Conservation (phyloP, 1,140 invertebrate species). For the Paracyclopina nana region DNA sequence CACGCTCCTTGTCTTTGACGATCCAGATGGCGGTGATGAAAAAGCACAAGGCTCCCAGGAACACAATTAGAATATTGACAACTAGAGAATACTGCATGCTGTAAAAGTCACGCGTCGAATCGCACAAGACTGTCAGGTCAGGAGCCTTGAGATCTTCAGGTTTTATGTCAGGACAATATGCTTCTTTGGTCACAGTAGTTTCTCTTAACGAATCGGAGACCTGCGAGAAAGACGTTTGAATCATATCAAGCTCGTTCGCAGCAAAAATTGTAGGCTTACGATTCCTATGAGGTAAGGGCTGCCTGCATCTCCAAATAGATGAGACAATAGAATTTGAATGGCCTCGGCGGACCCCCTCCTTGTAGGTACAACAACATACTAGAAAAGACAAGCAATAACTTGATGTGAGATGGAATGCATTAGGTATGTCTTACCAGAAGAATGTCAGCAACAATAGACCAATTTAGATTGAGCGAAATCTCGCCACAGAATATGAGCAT, state of each 20-base stretch:
- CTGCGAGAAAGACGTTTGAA: no score
- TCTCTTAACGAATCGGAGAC: no score
- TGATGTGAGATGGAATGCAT: not conserved
- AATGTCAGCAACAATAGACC: conserved; percentile 95
- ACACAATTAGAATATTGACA: conserved; percentile 65
- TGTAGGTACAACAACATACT: conserved; percentile 80
- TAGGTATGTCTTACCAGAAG: conserved; percentile 53
- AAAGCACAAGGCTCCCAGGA: conserved; percentile 75
- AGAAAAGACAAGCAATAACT: conserved; percentile 21
- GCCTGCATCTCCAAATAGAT: conserved; percentile 76
- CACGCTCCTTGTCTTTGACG: conserved; percentile 51
- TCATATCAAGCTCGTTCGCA: no score
- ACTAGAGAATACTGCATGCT: conserved; percentile 79
- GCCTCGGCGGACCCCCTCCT: conserved; percentile 78
- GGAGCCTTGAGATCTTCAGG: no score
- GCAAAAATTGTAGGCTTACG: conserved; percentile 34
- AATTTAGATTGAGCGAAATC: conserved; percentile 70
- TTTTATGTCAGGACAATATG: not conserved
- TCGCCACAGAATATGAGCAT: conserved; percentile 56
- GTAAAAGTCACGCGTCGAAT: conserved; percentile 8
- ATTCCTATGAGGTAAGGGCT: conserved; percentile 78
- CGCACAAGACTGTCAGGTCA: not conserved
- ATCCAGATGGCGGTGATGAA: conserved; percentile 67
- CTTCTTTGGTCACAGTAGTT: not conserved
- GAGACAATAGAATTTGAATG: conserved; percentile 76